Base-by-base conservation (phyloP, 2,888 invertebrate genomes). In the Linyphia triangularis region DNA sequence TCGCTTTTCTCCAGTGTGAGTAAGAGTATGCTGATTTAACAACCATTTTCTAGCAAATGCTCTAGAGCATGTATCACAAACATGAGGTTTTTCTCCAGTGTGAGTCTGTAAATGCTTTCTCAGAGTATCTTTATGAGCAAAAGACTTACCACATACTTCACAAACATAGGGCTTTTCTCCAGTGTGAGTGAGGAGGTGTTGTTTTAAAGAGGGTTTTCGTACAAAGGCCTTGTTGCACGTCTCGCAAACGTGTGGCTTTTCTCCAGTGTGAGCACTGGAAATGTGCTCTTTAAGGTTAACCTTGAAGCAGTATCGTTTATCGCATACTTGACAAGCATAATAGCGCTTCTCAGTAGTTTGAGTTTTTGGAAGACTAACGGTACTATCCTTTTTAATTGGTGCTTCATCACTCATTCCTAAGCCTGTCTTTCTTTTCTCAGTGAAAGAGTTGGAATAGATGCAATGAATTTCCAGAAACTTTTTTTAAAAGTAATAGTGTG, bases 1-100 rank as follows among this genome's bases (percentile, higher is more conserved):
- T 6, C 70, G 70, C 26, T 82, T 82, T 59, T 70, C 82, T 13
- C 7, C 33, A n/a, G n/a, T 13, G 26, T 82, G 82, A 24, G 61
- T 70, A 13, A 61, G 24, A 24, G 13, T 19, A 61, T 82, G 82
- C 13, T 30, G 59, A 26, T 70, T 24, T 5, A 82, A 40, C 22
- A 59, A 37, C n/a, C 59, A 59, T 26, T 82, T 70, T 13, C 59
- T 59, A 4, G 70, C 82, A 72, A 82, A 82, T 63, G n/a, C 40
- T 33, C 70, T 33, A n/a, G 30, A 16, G 40, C 83, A 83, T 0
- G 10, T 28, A 19, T 72, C 59, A 63, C 83, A 83, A 1, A 26
- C 16, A 73, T 72, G 63, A 65, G 83, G 83, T 28, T 83, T 83
- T 22, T 83, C 83, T 6, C 72, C 83, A 33, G 83, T 63, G 13